Evolutionary conservation across 1,140 invertebrate genomes (phyloP).

Genomic region (Lerema accius): DNA sequence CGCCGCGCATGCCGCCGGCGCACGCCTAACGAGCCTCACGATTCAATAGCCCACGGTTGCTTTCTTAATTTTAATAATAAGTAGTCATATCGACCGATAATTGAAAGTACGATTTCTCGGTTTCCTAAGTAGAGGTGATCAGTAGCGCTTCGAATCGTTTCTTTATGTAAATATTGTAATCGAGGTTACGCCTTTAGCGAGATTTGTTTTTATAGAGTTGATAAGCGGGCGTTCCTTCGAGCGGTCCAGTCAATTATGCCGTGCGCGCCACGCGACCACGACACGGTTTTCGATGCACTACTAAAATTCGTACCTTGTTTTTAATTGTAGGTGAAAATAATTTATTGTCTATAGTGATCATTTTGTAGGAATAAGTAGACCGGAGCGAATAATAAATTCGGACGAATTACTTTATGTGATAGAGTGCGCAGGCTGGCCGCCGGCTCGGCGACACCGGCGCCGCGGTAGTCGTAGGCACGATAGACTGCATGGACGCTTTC

Average conservation of each 20-base stretch:
- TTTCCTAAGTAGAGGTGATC: constrained; percentile 77
- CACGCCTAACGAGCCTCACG: constrained; percentile 66
- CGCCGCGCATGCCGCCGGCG: constrained; percentile 54
- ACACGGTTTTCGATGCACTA: constrained; percentile 68
- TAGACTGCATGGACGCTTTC: constrained; percentile 57
- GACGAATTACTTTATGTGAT: constrained; percentile 79
- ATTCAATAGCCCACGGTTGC: constrained; percentile 73
- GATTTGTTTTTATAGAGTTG: constrained; percentile 64
- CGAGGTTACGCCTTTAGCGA: constrained; percentile 71
- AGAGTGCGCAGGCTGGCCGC: constrained; percentile 54
- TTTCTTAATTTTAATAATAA: constrained; percentile 78
- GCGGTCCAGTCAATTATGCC: constrained; percentile 77
- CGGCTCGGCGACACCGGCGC: constrained; percentile 43
- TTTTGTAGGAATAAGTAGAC: constrained; percentile 81
- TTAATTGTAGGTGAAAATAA: constrained; percentile 80
- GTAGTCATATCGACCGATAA: constrained; percentile 72
- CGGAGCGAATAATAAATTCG: constrained; percentile 75
- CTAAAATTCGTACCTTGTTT: constrained; percentile 77
- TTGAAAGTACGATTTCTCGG: constrained; percentile 67
- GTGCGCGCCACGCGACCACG: constrained; percentile 53
- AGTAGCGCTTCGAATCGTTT: constrained; percentile 78
- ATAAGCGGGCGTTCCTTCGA: constrained; percentile 59
- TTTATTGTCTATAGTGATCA: constrained; percentile 81
- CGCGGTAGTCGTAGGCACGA: constrained; percentile 27
- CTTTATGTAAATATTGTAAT: constrained; percentile 80